These are phyloP conservation scores for Rhodophaea formosa DNA, from an alignment of 2,888 invertebrate species.

Conservation along the genomic window DNA sequence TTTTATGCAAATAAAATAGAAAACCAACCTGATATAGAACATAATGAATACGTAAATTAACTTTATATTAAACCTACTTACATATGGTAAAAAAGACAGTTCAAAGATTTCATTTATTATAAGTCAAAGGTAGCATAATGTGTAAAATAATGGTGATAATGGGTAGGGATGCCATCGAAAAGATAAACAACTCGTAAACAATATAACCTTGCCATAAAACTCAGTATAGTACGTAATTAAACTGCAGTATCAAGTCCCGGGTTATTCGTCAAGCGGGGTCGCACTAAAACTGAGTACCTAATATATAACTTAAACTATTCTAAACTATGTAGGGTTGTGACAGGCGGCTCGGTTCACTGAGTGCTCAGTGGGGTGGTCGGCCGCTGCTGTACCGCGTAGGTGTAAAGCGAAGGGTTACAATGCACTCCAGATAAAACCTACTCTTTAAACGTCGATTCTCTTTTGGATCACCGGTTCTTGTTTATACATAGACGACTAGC, in stretches of 20 bases:
- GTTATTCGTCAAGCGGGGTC: conserved; percentile 19
- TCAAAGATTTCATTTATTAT: too few relatives aligned
- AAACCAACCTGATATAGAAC: too few relatives aligned
- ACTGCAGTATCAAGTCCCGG: conserved; percentile 19
- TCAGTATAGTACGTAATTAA: conserved; percentile 19
- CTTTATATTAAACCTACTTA: too few relatives aligned
- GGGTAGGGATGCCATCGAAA: neutral
- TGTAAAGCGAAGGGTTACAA: conserved; percentile 53
- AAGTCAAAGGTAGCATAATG: neutral
- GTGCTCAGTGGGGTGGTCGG: conserved; percentile 57
- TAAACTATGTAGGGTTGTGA: conserved; percentile 50
- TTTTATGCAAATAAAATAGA: too few relatives aligned
- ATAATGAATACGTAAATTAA: too few relatives aligned
- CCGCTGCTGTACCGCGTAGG: conserved; percentile 45
- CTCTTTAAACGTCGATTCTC: conserved; percentile 32
- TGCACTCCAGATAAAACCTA: conserved; percentile 45
- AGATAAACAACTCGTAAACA: too few relatives aligned
- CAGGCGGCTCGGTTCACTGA: conserved; percentile 63
- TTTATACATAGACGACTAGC: conserved; percentile 19
- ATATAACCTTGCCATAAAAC: neutral
- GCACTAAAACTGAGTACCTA: conserved; percentile 19
- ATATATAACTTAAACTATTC: conserved; percentile 38
- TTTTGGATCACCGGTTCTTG: conserved; percentile 43
- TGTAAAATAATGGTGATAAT: neutral
- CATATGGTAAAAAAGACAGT: too few relatives aligned